Base-by-base conservation (phyloP, 1,140 invertebrate genomes). In the Bicyclus anynana region DNA sequence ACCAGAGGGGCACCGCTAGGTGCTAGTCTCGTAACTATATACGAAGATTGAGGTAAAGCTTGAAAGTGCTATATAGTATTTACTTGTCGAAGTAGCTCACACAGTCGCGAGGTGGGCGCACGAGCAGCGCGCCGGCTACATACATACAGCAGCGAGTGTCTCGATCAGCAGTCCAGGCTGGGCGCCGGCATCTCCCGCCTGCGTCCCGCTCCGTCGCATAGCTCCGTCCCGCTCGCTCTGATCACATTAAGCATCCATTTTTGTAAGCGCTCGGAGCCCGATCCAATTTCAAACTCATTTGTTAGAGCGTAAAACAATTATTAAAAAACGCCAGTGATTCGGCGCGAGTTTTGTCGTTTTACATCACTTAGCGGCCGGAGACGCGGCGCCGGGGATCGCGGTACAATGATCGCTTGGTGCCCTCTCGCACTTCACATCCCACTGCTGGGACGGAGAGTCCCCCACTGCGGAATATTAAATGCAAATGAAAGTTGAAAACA, bases 281-380 rank as follows among this genome's bases (percentile, higher is more conserved):
- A 87, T 87, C 73, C 84, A 87, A 87, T 87, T 84, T 82, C 80
- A 80, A 80, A 87, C 74, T 87, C 83, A 87, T 87, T 87, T 87
- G 84, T 87, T 86, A 87, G 70, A 77, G 74, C 74, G 77, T 87
- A 87, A 87, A 86, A 79, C 84, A 87, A 87, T 87, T 87, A 87
- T 87, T 85, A 86, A 86, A 87, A 86, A 87, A 87, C 84, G 74
- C 76, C 78, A 70, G 83, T 79, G 83, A 86, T 84, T 87, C 80
- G 71, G 61, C 67, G 72, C 55, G 38, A 52, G 40, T 59, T 59
- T 54, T 59, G 53, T 54, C 62, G 55, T 59, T 76, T 76, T 74
- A 74, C 68, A 69, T 73, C 71, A 74, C 59, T 80, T 77, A 74
- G 67, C 48, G 48, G 29, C 29, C 18, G n/a, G 21, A 13, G 9